Evolutionary conservation across 1,140 invertebrate species (phyloP).

Genomic region (Bradysia coprophila): DNA sequence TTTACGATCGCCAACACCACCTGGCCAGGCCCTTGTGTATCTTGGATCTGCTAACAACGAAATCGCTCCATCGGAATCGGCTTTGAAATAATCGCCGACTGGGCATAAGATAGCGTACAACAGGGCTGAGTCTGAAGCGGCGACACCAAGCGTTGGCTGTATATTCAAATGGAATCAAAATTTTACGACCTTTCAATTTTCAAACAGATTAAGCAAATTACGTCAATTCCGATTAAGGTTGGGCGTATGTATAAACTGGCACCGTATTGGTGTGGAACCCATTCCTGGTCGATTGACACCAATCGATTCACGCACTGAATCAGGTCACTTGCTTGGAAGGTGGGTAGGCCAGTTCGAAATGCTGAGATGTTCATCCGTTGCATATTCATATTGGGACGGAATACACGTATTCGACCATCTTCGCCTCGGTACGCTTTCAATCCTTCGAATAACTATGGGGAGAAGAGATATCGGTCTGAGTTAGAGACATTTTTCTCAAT

Average conservation of each 20-base stretch:
- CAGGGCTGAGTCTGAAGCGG: conserved; percentile 61
- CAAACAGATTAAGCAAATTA: conserved; percentile 29
- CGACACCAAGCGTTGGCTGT: conserved; percentile 81
- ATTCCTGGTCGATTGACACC: conserved; percentile 85
- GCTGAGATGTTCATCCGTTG: conserved; percentile 78
- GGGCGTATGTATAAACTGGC: conserved; percentile 92
- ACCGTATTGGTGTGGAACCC: conserved; percentile 81
- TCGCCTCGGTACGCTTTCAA: conserved; percentile 93
- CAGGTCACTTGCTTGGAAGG: conserved; percentile 76
- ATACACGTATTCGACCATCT: conserved; percentile 84
- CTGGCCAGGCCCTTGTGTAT: conserved; percentile 71
- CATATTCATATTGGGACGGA: conserved; percentile 93
- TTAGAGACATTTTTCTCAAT: no score
- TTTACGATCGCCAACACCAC: conserved; percentile 86
- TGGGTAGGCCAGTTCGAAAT: conserved; percentile 65
- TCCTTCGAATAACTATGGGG: conserved; percentile 87
- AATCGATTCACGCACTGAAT: conserved; percentile 74
- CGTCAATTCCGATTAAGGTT: conserved; percentile 92
- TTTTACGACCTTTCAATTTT: neutral
- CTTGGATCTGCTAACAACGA: conserved; percentile 34
- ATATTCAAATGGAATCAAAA: conserved; percentile 7
- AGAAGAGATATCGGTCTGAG: no score
- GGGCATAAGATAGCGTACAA: conserved; percentile 85
- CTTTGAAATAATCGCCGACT: conserved; percentile 79
- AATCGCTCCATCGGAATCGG: conserved; percentile 48